These are phyloP conservation scores for Crotalus viridis DNA, from an alignment of 2,113 vertebrate genomes.

Conservation along the genomic window DNA sequence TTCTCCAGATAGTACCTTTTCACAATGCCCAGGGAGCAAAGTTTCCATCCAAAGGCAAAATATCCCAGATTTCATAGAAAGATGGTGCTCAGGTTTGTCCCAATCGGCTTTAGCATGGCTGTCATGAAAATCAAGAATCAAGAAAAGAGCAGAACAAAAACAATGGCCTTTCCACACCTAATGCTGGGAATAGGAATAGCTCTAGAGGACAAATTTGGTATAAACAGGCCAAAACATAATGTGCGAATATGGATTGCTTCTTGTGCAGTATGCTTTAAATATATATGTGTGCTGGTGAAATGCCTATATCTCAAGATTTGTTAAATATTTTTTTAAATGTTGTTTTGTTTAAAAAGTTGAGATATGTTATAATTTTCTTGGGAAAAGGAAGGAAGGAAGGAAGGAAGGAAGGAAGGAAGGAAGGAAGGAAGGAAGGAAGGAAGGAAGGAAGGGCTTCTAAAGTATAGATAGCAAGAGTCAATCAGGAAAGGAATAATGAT, in stretches of 20 bases:
- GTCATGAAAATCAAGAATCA: neutral
- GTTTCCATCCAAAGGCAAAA: neutral
- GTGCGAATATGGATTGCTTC: neutral
- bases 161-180: neutral
- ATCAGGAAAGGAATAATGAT: neutral
- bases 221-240: neutral
- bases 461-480: neutral
- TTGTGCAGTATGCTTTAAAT: neutral
- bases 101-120: neutral
- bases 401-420: neutral
- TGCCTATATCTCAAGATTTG: neutral
- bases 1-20: neutral
- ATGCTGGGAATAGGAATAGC: neutral
- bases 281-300: neutral
- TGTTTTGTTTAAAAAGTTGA: neutral
- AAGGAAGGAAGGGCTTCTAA: neutral
- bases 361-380: neutral
- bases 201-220: neutral
- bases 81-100: neutral
- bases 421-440: neutral
- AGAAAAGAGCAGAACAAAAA: neutral
- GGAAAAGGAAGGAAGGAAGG: constrained; percentile 1
- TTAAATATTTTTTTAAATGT: neutral
- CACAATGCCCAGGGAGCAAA: too few relatives aligned
- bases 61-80: neutral